These are phyloP conservation scores for Pteruthius melanotis DNA, from an alignment of 2,113 vertebrate genomes.

Conservation along the genomic window DNA sequence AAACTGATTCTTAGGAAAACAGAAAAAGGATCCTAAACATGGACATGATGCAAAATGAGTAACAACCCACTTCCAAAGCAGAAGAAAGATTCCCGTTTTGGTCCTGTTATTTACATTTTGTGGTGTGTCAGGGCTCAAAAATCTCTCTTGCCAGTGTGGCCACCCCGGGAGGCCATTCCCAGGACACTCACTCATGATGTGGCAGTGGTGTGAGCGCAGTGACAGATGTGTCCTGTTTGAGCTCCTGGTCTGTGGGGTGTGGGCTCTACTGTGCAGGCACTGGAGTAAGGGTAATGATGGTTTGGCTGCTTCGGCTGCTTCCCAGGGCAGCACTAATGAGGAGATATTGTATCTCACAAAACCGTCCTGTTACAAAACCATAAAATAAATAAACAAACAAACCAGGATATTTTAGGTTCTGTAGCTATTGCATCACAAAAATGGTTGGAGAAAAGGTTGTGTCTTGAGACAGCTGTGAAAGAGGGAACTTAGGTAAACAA, in stretches of 20 bases:
- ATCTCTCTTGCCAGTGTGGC: accelerated
- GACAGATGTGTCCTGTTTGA: background rate
- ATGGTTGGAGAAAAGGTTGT: background rate
- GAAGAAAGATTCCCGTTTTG: accelerated
- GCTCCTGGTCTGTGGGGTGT: accelerated
- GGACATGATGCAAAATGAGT: background rate
- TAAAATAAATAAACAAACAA: constrained; percentile 38
- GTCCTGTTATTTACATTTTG: background rate
- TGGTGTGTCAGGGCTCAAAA: accelerated
- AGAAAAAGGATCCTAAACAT: background rate
- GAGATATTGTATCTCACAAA: background rate
- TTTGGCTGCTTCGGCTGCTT: background rate
- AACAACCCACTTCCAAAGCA: background rate
- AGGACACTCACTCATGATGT: accelerated
- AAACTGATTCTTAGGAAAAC: background rate
- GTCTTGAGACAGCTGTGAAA: accelerated
- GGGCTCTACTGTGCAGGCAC: accelerated
- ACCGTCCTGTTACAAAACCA: background rate
- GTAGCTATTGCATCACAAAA: background rate
- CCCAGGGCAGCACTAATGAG: background rate
- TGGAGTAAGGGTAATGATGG: background rate
- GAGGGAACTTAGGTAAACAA: background rate
- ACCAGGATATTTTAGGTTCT: background rate
- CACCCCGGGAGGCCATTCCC: accelerated
- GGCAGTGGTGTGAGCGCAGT: accelerated